Evolutionary conservation across 1,140 invertebrate genomes (phyloP).

Genomic region (Carposina sasakii): DNA sequence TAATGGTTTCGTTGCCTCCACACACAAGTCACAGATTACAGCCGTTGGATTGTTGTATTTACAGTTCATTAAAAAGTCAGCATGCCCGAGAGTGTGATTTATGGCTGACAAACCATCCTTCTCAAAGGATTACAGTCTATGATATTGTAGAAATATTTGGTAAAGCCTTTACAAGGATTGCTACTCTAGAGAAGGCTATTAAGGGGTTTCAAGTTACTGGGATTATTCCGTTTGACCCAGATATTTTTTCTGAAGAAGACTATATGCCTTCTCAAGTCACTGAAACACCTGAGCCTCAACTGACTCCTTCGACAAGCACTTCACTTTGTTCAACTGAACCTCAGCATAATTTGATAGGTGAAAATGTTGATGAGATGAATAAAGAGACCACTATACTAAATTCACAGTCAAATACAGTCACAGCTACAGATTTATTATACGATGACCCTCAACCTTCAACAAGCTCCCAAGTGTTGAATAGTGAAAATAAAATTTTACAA

Average conservation of each 20-base stretch:
- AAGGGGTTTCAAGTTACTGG: slow-evolving; percentile 5
- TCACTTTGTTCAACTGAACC: too few relatives aligned
- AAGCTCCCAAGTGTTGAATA: too few relatives aligned
- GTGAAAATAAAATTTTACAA: too few relatives aligned
- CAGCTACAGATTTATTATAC: too few relatives aligned
- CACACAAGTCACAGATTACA: slow-evolving; percentile 3
- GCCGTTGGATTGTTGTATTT: neutral
- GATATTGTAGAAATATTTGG: neutral
- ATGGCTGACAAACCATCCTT: slow-evolving; percentile 5
- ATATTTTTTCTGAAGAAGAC: slow-evolving; percentile 4
- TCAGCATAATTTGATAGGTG: too few relatives aligned
- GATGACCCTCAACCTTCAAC: too few relatives aligned
- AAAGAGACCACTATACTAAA: too few relatives aligned
- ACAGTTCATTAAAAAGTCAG: neutral
- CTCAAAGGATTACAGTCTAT: neutral
- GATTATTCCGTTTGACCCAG: slow-evolving; percentile 7
- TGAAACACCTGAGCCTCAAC: too few relatives aligned
- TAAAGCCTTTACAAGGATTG: slow-evolving; percentile 1
- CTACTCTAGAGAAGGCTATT: neutral
- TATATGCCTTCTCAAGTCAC: too few relatives aligned
- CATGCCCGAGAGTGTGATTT: neutral
- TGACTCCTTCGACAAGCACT: too few relatives aligned
- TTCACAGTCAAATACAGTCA: too few relatives aligned
- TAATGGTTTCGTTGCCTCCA: neutral
- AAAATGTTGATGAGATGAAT: too few relatives aligned